Conservation (phyloP, 2,113 vertebrate species). For the Acrocephalus arundinaceus region DNA sequence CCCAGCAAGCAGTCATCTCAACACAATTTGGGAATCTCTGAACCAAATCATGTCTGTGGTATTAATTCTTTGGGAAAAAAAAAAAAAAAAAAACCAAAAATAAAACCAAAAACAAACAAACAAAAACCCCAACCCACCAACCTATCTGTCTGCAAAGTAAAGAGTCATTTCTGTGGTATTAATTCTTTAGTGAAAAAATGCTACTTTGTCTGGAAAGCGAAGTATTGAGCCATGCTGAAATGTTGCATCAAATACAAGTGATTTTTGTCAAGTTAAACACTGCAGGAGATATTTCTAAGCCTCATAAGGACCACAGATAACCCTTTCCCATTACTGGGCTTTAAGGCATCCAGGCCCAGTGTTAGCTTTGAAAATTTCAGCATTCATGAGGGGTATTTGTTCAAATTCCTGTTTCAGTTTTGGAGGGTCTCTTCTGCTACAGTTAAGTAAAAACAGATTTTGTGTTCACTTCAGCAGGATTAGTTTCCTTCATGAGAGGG, state of each 20-base stretch:
- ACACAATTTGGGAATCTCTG: neutral
- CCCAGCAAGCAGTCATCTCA: neutral
- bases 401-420: neutral
- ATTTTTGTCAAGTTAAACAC: neutral
- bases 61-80: neutral
- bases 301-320: neutral
- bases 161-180: neutral
- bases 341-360: neutral
- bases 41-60: neutral
- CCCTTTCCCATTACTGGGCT: neutral
- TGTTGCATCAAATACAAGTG: neutral
- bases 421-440: neutral
- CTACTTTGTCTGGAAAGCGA: neutral
- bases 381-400: neutral
- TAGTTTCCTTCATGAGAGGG: neutral
- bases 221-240: neutral
- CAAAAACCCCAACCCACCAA: neutral
- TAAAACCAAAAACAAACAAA: neutral
- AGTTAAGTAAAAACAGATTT: slow-evolving; percentile 42
- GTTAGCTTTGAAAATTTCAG: neutral
- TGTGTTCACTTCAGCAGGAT: neutral
- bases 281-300: neutral
- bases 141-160: neutral
- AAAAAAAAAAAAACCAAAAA: neutral
- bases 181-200: neutral